These are phyloP conservation scores for Saccostrea echinata DNA, from an alignment of 1,140 invertebrate species.

Conservation along the genomic window DNA sequence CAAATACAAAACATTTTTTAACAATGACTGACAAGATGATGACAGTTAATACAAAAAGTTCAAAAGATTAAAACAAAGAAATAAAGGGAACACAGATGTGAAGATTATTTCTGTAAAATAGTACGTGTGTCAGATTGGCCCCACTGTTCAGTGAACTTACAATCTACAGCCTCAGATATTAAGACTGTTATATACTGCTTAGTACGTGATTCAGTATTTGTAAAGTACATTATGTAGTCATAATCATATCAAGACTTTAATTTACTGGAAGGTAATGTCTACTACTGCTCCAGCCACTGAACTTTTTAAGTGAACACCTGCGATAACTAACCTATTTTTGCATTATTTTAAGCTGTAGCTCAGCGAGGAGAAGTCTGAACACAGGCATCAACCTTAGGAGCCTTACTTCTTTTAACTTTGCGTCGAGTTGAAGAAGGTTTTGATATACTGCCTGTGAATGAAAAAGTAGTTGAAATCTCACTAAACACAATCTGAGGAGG, in stretches of 20 bases:
- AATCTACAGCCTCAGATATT: background rate
- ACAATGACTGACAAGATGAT: background rate
- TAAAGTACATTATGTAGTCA: background rate
- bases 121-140: too few species aligned
- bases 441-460: conserved; percentile 18
- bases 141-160: background rate
- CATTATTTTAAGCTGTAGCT: background rate
- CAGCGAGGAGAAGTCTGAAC: conserved; percentile 58
- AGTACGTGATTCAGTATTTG: background rate
- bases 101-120: background rate
- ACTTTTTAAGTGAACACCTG: too few species aligned
- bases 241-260: too few species aligned
- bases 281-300: too few species aligned
- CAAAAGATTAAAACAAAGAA: background rate
- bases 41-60: background rate
- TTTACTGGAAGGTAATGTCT: too few species aligned
- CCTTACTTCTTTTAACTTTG: conserved; percentile 51
- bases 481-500: background rate
- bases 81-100: background rate
- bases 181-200: background rate
- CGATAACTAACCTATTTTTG: background rate
- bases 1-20: background rate
- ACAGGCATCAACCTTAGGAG: conserved; percentile 46
- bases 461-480: background rate
- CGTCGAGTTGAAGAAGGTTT: conserved; percentile 18